Base-by-base conservation (phyloP, 1,140 invertebrate species). In the Colletes gigas region DNA sequence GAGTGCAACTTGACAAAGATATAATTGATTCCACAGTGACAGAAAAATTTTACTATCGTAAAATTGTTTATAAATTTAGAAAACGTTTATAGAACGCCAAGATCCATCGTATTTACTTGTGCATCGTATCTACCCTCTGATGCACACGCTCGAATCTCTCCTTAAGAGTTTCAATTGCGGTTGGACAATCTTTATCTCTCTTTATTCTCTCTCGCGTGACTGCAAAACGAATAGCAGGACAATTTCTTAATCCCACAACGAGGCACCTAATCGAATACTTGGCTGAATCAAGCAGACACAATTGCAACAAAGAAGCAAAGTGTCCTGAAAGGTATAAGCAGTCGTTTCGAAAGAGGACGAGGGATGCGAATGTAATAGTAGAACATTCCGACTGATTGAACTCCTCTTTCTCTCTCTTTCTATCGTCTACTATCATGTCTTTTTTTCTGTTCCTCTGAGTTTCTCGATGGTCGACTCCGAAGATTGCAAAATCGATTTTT, bases 321-420 rank as follows among this genome's bases (percentile, higher is more conserved):
- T 66, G 63, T 54, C 44, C 12, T 17, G 21, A 50, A 67, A 59
- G 54, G 44, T 75, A 50, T 52, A 57, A 66, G 21, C 69, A 41
- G 59, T 47, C 15, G 17, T n/a, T 57, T 39, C 50, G 41, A 69
- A n/a, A 30, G 30, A 12, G 44, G 17, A 55, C 0, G 10, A 52
- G n/a, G 21, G 1, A 47, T 6, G n/a, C 5, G 59, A 41, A 69
- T 69, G 63, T 76, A 72, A 59, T 50, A 54, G 76, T 52, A n/a
- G 74, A 83, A 85, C 85, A 79, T 78, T 82, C 70, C 21, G 57
- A 85, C 76, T 62, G 68, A 21, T 79, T 71, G 69, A 66, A 74
- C 74, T 41, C 4, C 44, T 78, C 57, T 57, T 55, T 50, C 55
- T 47, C 62, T 39, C 41, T 19, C 39, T 30, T 47, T 19, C 47